Percentiles rank a stretch among this genome's conserved stretches.
Evolutionary conservation across 2,797 vertebrate species (phyloP).

Genomic region (Siniperca undulata): DNA sequence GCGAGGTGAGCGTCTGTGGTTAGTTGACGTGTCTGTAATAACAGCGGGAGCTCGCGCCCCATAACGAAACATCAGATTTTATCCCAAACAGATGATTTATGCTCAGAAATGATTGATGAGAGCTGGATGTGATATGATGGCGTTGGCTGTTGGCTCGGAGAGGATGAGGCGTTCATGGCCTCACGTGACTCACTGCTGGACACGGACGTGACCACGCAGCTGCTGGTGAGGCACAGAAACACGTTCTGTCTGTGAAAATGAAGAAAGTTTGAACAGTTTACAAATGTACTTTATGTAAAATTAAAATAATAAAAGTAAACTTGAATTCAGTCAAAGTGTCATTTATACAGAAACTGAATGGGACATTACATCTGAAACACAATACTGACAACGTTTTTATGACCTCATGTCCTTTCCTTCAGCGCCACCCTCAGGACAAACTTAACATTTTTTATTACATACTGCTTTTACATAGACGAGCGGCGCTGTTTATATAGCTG

Average conservation of each 20-base stretch:
- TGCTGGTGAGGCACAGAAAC: background rate
- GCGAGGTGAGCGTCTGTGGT: background rate
- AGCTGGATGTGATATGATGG: background rate
- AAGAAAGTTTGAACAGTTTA: background rate
- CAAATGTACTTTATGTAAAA: background rate
- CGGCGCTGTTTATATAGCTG: background rate
- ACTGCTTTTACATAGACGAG: too few relatives aligned
- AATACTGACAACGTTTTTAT: too few relatives aligned
- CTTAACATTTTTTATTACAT: too few relatives aligned
- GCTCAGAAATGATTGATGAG: too few relatives aligned
- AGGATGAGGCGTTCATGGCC: background rate
- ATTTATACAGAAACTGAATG: background rate
- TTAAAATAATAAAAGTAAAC: background rate
- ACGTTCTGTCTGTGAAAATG: background rate
- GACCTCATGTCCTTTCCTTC: background rate
- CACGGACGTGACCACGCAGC: background rate
- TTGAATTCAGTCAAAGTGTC: background rate
- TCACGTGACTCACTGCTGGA: background rate
- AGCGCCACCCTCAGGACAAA: background rate
- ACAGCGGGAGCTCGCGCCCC: background rate
- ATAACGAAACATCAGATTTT: background rate
- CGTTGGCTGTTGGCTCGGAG: background rate
- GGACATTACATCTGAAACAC: background rate
- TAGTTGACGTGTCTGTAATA: background rate
- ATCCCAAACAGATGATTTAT: too few relatives aligned